Conservation (phyloP, 2,888 invertebrate genomes). For the Mongoloraphidia duomilia region DNA sequence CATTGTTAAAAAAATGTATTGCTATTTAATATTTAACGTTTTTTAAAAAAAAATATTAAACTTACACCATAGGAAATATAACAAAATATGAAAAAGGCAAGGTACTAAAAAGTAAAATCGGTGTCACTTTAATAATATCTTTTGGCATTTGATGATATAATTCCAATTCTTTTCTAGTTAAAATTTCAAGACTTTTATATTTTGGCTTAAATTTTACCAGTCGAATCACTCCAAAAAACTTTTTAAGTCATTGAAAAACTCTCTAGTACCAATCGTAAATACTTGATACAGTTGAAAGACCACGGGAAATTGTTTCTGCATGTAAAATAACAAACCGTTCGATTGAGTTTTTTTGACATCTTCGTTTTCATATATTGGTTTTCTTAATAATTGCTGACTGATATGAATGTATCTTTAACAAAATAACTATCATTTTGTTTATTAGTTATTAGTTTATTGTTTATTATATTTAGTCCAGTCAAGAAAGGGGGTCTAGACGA, state of each 20-base stretch:
- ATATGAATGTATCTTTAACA: not conserved
- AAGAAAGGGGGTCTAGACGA: too few species aligned
- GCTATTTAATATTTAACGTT: too few species aligned
- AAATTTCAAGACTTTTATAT: constrained; percentile 37
- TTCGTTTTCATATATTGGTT: constrained; percentile 15
- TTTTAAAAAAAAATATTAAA: constrained; percentile 13
- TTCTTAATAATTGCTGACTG: not conserved
- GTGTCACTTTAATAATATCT: constrained; percentile 68
- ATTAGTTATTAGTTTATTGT: too few species aligned
- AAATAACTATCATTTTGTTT: too few species aligned
- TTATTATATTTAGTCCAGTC: too few species aligned
- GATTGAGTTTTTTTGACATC: constrained; percentile 26
- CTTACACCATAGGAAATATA: constrained; percentile 72
- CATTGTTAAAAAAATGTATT: too few species aligned
- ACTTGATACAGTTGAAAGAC: constrained; percentile 62
- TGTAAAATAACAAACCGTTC: constrained; percentile 46
- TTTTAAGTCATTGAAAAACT: constrained; percentile 56
- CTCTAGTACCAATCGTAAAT: constrained; percentile 62
- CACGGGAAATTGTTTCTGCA: constrained; percentile 63
- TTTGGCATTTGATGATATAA: constrained; percentile 64
- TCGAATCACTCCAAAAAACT: constrained; percentile 42
- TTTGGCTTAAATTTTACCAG: constrained; percentile 19
- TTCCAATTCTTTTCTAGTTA: constrained; percentile 57
- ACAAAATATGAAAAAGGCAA: constrained; percentile 75
- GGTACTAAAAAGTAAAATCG: constrained; percentile 61